phyloP scores from a whole-genome alignment of 1,140 invertebrate genomes.

The Pentalonia nigronervosa region DNA sequence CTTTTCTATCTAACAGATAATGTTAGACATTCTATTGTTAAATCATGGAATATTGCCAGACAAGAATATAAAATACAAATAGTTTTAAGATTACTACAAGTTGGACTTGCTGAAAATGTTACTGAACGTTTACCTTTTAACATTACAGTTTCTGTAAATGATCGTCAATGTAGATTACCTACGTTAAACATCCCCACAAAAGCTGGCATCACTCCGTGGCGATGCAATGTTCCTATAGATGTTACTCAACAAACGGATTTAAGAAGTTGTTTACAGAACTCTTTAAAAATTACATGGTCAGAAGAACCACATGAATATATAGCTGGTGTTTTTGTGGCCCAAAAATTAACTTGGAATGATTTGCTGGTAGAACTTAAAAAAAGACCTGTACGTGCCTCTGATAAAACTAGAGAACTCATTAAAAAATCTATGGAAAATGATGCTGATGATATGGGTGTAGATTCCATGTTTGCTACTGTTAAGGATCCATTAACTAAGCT shows the following conservation, averaged over 20 bases:
- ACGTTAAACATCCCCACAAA: conserved; percentile 51
- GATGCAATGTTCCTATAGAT: conserved; percentile 52
- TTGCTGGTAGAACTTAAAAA: conserved; percentile 43
- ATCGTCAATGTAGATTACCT: conserved; percentile 40
- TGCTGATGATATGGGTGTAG: conserved; percentile 34
- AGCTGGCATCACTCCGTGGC: conserved; percentile 39
- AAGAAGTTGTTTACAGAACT: conserved; percentile 45
- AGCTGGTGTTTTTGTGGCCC: conserved; percentile 40
- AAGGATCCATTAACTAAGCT: conserved; percentile 90
- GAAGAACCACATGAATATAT: conserved; percentile 42
- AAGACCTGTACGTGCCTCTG: neutral
- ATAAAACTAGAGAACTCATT: conserved; percentile 42
- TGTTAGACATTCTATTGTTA: conserved; percentile 39
- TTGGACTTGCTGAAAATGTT: conserved; percentile 30
- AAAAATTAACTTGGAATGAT: conserved; percentile 42
- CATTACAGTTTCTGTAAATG: conserved; percentile 42
- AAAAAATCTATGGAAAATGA: conserved; percentile 43
- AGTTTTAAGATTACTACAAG: conserved; percentile 37
- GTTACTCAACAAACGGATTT: conserved; percentile 44
- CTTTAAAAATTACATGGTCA: conserved; percentile 45
- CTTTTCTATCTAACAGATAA: conserved; percentile 35
- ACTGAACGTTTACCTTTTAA: conserved; percentile 46
- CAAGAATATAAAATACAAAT: conserved; percentile 56
- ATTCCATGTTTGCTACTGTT: conserved; percentile 46
- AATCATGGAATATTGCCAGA: conserved; percentile 46